These are phyloP conservation scores for Heliangelus exortis DNA, from an alignment of 2,797 vertebrate genomes.

Conservation along the genomic window DNA sequence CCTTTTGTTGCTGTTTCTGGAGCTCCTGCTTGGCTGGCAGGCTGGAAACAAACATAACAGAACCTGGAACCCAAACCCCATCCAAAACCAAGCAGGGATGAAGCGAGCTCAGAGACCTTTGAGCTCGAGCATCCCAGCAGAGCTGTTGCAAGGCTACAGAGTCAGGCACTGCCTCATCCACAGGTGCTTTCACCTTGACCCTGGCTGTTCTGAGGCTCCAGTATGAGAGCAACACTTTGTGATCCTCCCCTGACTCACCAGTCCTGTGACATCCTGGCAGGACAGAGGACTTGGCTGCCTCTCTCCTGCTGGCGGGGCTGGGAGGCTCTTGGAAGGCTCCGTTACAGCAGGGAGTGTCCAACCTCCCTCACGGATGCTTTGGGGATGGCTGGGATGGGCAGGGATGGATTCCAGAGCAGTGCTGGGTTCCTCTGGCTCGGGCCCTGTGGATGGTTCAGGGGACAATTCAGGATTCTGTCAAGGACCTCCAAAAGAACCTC, in stretches of 20 bases:
- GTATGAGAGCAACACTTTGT: background rate
- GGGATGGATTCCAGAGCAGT: background rate
- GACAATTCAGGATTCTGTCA: background rate
- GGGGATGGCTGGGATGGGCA: background rate
- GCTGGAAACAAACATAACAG: too few species aligned
- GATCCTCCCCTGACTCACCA: constrained; percentile 29
- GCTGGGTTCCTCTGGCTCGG: background rate
- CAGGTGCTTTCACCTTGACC: constrained; percentile 37
- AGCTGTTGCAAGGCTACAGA: background rate
- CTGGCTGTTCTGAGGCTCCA: background rate
- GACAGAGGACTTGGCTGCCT: background rate
- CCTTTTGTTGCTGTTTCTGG: too few species aligned
- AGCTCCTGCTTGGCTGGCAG: too few species aligned
- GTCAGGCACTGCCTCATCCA: background rate
- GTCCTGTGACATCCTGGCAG: constrained; percentile 51
- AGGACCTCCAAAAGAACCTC: background rate
- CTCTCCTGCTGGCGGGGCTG: background rate
- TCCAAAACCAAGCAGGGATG: rapidly evolving
- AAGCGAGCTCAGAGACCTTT: rapidly evolving
- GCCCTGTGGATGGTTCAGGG: background rate
- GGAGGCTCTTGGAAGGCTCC: constrained; percentile 22
- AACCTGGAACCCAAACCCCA: too few species aligned
- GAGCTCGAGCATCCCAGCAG: background rate
- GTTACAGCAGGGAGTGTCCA: constrained; percentile 23
- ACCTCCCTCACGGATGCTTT: background rate